Evolutionary conservation across 2,113 vertebrate species (phyloP), one percentile per base, ranked within the genome.

Genomic region (Cyprinodon tularosa): DNA sequence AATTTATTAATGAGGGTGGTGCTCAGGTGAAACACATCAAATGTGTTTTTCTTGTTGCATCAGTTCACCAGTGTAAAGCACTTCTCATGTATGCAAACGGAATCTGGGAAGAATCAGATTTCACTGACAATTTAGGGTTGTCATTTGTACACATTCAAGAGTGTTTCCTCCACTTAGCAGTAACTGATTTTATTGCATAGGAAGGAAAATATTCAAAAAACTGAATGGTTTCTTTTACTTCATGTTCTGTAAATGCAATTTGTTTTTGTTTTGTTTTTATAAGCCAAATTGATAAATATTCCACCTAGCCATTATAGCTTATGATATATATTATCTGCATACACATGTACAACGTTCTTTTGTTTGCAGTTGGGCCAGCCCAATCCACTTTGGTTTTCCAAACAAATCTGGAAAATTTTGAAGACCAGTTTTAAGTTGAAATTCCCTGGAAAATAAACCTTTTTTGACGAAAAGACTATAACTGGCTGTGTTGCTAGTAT

Each of bases 401-500:
- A 94, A 91, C 92, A 94, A 95, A 94, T 94, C 93, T 93, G 79
- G 82, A 81, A 94, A 93, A 94, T 94, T 93, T 90, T 91, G 88
- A 92, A 82, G 91, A 94, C 84, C 94, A 95, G 93, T 94, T 94
- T 95, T 92, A 93, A 84, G 90, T 90, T 90, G 78, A 93, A 94
- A 94, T 93, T 94, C 90, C 92, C 90, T 88, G 83, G 90, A 95
- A 95, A 95, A 94, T 94, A 95, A 94, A 94, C 92, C 81, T 74
- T 90, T 92, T 89, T 81, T 93, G 93, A 93, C 86, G 80, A 82
- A 91, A 86, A 82, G 93, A 93, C 90, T 90, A 92, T 93, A 94
- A 94, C 94, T 93, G 93, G 89, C 91, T 92, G 85, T 93, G 94
- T 94, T 92, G 93, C 84, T 86, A 93, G 94, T 94, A 91, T 95